phyloP scores from a whole-genome alignment of 2,797 vertebrate genomes.

The Alectoris magna region DNA sequence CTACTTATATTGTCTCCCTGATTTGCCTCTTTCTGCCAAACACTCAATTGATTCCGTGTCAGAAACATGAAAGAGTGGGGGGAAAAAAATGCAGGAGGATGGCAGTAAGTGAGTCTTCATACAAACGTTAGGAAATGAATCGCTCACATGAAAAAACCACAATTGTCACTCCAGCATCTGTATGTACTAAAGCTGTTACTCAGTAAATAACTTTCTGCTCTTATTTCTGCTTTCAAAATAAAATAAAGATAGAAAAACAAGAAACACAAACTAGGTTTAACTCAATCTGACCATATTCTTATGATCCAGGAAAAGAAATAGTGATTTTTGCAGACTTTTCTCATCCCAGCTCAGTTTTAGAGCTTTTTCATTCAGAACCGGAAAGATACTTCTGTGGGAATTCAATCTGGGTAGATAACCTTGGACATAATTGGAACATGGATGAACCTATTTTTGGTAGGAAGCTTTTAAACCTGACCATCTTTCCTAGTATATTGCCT shows the following conservation, averaged over 20 bases:
- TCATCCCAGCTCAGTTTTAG: not conserved
- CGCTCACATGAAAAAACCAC: not conserved
- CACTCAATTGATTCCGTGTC: not conserved
- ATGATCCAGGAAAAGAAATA: not conserved
- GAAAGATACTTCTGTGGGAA: not conserved
- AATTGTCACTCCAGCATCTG: not conserved
- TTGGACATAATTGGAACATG: not conserved
- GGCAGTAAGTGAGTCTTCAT: not conserved
- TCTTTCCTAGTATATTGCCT: not conserved
- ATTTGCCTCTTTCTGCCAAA: slow-evolving; percentile 16
- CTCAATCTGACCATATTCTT: not conserved
- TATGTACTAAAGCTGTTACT: not conserved
- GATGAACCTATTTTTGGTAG: not conserved
- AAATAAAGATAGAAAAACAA: not conserved
- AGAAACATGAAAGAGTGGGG: not conserved
- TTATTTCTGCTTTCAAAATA: not conserved
- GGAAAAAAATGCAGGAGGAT: not conserved
- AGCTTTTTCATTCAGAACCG: not conserved
- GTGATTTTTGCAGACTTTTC: not conserved
- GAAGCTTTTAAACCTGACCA: not conserved
- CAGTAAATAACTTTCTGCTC: not conserved
- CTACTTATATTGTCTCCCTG: not conserved
- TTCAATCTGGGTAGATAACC: not conserved
- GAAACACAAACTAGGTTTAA: not conserved
- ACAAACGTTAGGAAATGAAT: not conserved